These are phyloP conservation scores for Lasioglossum malachurum DNA, from an alignment of 2,888 invertebrate species.

Conservation along the genomic window DNA sequence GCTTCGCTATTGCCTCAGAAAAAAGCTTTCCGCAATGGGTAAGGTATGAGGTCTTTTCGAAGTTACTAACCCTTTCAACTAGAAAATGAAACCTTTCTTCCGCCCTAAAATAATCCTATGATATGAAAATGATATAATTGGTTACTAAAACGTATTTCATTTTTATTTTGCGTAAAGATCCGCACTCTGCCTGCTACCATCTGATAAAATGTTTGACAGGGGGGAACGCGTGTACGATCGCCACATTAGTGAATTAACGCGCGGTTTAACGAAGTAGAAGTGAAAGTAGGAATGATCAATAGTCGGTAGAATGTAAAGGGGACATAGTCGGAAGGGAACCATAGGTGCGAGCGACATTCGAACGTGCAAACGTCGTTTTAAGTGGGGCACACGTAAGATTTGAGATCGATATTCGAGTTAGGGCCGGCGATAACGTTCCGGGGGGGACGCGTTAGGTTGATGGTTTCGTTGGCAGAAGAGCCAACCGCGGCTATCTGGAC, in stretches of 20 bases:
- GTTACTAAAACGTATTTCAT: no score
- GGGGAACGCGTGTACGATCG: background rate
- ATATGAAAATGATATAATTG: no score
- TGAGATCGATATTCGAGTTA: constrained; percentile 14
- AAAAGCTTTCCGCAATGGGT: no score
- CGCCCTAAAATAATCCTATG: no score
- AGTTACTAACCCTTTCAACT: no score
- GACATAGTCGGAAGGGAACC: background rate
- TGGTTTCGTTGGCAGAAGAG: background rate
- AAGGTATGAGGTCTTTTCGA: no score
- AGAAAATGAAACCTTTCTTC: no score
- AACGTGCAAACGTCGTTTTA: background rate
- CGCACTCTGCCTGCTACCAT: no score
- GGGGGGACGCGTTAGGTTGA: background rate
- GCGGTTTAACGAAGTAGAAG: background rate
- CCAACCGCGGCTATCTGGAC: background rate
- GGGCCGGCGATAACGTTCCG: background rate
- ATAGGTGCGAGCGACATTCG: background rate
- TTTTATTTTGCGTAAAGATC: no score
- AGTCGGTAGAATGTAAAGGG: background rate
- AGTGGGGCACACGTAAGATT: background rate
- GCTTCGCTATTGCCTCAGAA: no score
- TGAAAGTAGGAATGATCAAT: constrained; percentile 1
- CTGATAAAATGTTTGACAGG: background rate
- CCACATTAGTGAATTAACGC: background rate